These are phyloP conservation scores for Catocala nupta DNA, from an alignment of 2,888 invertebrate species.

Conservation along the genomic window DNA sequence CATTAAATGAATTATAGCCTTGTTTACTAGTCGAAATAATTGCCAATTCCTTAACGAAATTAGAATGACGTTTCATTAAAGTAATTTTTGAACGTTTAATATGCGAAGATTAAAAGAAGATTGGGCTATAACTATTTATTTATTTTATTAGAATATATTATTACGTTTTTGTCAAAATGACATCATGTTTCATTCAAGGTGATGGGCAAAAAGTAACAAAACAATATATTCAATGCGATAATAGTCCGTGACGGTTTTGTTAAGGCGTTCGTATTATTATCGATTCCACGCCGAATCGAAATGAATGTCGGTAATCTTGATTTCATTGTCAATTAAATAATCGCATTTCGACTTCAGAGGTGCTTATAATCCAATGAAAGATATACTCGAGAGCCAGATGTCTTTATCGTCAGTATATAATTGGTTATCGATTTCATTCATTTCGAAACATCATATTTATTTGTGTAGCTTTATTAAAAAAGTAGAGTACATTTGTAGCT, in stretches of 20 bases:
- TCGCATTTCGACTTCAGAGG: constrained; percentile 50
- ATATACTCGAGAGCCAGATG: constrained; percentile 40
- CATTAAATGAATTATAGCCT: constrained; percentile 22
- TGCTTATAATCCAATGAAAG: constrained; percentile 49
- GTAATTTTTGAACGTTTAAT: not conserved
- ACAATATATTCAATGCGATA: constrained; percentile 52
- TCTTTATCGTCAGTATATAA: constrained; percentile 39
- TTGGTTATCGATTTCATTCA: constrained; percentile 22
- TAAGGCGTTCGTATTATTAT: constrained; percentile 66
- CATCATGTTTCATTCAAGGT: constrained; percentile 58
- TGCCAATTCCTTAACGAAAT: not conserved
- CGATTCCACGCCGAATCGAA: constrained; percentile 67
- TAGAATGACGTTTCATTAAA: not conserved
- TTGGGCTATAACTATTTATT: not conserved
- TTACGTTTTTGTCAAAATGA: constrained; percentile 47
- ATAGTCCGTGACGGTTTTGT: constrained; percentile 67
- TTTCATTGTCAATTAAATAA: constrained; percentile 60
- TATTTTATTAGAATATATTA: not conserved
- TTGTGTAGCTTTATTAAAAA: no score
- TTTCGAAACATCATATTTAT: no score
- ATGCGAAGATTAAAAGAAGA: not conserved
- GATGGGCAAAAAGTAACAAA: constrained; percentile 52
- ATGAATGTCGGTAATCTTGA: constrained; percentile 57
- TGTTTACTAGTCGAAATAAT: constrained; percentile 2
- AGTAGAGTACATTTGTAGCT: no score